Evolutionary conservation across 2,797 vertebrate genomes (phyloP).

Genomic region (Psittacula echo): DNA sequence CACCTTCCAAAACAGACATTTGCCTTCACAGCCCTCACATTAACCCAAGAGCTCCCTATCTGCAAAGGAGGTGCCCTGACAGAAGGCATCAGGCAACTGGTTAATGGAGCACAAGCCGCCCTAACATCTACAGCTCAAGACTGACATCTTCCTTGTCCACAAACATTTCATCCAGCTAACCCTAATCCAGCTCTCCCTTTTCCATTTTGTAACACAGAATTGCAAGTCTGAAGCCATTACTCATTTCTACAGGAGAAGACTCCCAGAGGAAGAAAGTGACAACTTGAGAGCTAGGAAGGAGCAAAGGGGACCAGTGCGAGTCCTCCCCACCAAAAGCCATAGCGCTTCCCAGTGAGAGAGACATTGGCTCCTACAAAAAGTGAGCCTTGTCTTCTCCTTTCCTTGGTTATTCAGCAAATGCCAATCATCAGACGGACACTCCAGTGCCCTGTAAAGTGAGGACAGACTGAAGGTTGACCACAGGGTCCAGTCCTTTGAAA

Average conservation of each 20-base stretch:
- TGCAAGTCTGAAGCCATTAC: neutral
- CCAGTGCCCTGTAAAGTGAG: neutral
- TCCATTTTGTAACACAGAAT: neutral
- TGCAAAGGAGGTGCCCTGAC: neutral
- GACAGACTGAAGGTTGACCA: neutral
- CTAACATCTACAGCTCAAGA: neutral
- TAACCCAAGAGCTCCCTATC: neutral
- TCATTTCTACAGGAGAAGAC: neutral
- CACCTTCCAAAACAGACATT: neutral
- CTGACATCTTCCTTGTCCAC: neutral
- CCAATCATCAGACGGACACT: neutral
- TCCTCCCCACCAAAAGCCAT: neutral
- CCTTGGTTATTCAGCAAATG: neutral
- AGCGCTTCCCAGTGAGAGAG: neutral
- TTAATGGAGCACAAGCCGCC: neutral
- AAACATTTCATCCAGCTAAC: neutral
- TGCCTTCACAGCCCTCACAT: neutral
- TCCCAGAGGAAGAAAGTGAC: neutral
- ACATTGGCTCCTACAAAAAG: neutral
- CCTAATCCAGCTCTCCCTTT: neutral
- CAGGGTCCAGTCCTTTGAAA: neutral
- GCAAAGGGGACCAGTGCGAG: neutral
- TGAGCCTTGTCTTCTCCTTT: neutral
- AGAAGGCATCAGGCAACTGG: neutral
- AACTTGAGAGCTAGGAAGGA: neutral